These are phyloP conservation scores for Chrysaora quinquecirrha DNA, from an alignment of 30 jellyfish, hydroid and myxozoan species.

Conservation along the genomic window DNA sequence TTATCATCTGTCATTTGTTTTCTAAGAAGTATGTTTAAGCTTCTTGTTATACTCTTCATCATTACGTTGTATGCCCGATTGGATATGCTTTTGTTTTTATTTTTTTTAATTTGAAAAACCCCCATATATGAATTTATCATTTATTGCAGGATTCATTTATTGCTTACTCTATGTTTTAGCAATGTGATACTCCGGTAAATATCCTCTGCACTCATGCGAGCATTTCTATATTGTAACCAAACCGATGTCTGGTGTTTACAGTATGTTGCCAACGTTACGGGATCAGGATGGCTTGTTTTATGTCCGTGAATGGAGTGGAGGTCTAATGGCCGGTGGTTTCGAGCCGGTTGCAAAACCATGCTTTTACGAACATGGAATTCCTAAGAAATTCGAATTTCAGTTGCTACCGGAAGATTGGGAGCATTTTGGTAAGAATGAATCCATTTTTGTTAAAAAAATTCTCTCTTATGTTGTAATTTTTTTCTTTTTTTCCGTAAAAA, in stretches of 20 bases:
- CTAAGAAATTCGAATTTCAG: conserved; percentile 86
- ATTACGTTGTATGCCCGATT: too few species aligned
- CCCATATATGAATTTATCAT: too few species aligned
- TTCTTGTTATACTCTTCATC: too few species aligned
- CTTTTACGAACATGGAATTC: conserved; percentile 79
- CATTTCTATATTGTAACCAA: conserved; percentile 95
- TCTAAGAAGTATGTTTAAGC: too few species aligned
- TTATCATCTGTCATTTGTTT: too few species aligned
- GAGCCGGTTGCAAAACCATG: conserved; percentile 88
- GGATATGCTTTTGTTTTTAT: too few species aligned
- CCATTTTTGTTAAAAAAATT: too few species aligned
- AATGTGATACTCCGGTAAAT: conserved; percentile 60
- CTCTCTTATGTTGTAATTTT: too few species aligned
- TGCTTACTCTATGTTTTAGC: too few species aligned
- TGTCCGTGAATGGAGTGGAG: conserved; percentile 98
- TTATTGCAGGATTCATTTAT: too few species aligned
- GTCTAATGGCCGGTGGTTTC: conserved; percentile 90
- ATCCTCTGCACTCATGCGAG: conserved; percentile 95
- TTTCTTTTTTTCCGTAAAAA: too few species aligned
- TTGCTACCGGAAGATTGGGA: conserved; percentile 89
- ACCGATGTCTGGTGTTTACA: conserved; percentile 81
- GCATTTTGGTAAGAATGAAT: conserved; percentile 82
- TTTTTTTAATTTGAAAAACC: too few species aligned
- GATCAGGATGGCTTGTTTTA: conserved; percentile 81
- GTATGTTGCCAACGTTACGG: conserved; percentile 90